Percentiles rank a stretch among this genome's conserved stretches.
These are phyloP conservation scores for Phasianus colchicus DNA, from an alignment of 2,113 vertebrate genomes.

Conservation along the genomic window DNA sequence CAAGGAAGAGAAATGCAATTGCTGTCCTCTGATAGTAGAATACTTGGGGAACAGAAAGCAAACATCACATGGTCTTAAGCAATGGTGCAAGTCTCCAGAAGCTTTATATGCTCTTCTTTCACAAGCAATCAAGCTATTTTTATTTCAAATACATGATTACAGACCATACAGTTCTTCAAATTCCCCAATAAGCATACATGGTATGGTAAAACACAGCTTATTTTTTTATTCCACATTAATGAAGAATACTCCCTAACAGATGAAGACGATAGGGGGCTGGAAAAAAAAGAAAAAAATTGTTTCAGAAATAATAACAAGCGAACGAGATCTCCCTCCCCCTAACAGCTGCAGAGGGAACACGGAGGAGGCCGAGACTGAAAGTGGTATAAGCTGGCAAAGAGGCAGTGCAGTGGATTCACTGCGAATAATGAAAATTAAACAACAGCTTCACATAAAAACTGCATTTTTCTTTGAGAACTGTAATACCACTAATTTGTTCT, in stretches of 20 bases:
- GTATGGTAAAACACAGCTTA: neutral
- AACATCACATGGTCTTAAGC: rapidly evolving
- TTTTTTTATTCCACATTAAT: neutral
- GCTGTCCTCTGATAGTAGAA: neutral
- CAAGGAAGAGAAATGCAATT: neutral
- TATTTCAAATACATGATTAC: neutral
- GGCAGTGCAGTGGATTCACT: neutral
- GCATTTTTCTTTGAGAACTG: neutral
- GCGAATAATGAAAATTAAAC: neutral
- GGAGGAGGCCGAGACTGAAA: neutral
- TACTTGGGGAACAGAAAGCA: neutral
- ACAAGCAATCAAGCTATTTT: neutral
- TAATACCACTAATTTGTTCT: neutral
- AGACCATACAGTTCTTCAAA: neutral
- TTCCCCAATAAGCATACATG: neutral
- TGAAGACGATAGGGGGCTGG: neutral
- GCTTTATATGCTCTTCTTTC: neutral
- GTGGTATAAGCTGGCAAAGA: neutral
- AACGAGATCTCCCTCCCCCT: neutral
- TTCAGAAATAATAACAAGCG: neutral
- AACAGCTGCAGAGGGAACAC: neutral
- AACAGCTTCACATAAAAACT: neutral
- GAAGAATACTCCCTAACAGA: neutral
- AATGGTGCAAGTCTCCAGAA: neutral
- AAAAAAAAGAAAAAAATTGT: neutral